These are phyloP conservation scores for Pyrgus malvae DNA, from an alignment of 2,888 invertebrate species.

Conservation along the genomic window DNA sequence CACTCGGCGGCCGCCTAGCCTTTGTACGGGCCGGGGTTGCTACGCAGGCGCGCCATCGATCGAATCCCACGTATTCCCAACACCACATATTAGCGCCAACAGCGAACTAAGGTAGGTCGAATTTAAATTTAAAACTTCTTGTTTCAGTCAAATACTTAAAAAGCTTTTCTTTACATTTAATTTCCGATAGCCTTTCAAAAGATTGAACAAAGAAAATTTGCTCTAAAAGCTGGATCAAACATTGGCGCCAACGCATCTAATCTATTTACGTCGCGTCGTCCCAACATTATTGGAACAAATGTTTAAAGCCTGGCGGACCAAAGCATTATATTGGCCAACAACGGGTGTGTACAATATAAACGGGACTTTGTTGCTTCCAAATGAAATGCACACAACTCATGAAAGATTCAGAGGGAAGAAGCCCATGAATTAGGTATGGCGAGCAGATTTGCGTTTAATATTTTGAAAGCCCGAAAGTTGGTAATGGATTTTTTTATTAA, in stretches of 20 bases:
- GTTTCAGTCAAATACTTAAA: background rate
- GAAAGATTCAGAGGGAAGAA: constrained; percentile 35
- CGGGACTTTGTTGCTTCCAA: constrained; percentile 17
- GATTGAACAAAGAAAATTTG: no score
- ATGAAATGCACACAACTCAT: constrained; percentile 27
- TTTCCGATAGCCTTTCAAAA: no score
- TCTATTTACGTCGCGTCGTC: background rate
- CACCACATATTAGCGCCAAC: constrained; percentile 9
- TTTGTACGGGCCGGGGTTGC: constrained; percentile 56
- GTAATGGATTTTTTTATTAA: background rate
- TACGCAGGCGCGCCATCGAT: constrained; percentile 75
- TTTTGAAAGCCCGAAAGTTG: background rate
- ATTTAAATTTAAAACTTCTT: constrained; percentile 6
- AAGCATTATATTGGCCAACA: constrained; percentile 2
- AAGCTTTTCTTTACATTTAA: background rate
- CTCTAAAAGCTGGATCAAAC: background rate
- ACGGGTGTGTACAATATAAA: background rate
- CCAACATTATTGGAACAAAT: constrained; percentile 2
- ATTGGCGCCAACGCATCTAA: background rate
- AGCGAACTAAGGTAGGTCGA: constrained; percentile 8
- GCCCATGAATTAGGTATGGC: constrained; percentile 15
- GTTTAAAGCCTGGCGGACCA: background rate
- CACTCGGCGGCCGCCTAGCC: constrained; percentile 59
- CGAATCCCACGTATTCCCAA: constrained; percentile 35
- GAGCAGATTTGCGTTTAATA: constrained; percentile 1